Percentiles rank a stretch among this genome's conserved stretches.
Conservation (phyloP, 2,888 invertebrate species). For the Orthosia incerta region DNA sequence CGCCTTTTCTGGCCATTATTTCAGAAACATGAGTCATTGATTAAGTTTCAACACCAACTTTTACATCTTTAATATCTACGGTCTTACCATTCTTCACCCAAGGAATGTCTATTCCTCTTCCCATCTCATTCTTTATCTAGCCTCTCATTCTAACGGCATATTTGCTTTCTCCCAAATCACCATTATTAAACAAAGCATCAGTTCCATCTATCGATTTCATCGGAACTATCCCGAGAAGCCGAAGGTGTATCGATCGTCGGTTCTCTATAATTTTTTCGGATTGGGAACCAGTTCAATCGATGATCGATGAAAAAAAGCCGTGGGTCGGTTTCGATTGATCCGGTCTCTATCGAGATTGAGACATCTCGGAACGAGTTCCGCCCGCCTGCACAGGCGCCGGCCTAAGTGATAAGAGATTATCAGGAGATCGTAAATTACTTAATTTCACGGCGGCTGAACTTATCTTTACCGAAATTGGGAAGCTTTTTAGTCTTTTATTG, state of each 20-base stretch:
- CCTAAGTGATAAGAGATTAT: constrained; percentile 66
- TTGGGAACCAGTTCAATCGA: constrained; percentile 85
- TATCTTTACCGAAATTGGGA: constrained; percentile 43
- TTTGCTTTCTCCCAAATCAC: constrained; percentile 57
- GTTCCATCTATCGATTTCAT: constrained; percentile 69
- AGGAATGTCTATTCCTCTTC: constrained; percentile 16
- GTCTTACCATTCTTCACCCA: not conserved
- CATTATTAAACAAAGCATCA: constrained; percentile 64
- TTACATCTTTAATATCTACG: not conserved
- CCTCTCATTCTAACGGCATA: constrained; percentile 46
- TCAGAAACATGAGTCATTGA: not conserved
- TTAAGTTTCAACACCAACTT: constrained; percentile 1
- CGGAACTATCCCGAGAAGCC: constrained; percentile 58
- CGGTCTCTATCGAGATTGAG: constrained; percentile 88
- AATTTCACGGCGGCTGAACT: constrained; percentile 51
- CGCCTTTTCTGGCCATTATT: constrained; percentile 6
- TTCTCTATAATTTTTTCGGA: constrained; percentile 77
- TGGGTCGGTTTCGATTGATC: constrained; percentile 88
- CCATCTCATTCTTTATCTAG: constrained; percentile 18
- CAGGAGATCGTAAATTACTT: constrained; percentile 63
- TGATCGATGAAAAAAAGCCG: constrained; percentile 86
- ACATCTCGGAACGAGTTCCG: constrained; percentile 89
- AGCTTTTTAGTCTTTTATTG: constrained; percentile 43
- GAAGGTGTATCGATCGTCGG: constrained; percentile 64
- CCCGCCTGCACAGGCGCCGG: constrained; percentile 75